Conservation (phyloP, 2,888 invertebrate genomes). For the Epistrophe grossulariae region DNA sequence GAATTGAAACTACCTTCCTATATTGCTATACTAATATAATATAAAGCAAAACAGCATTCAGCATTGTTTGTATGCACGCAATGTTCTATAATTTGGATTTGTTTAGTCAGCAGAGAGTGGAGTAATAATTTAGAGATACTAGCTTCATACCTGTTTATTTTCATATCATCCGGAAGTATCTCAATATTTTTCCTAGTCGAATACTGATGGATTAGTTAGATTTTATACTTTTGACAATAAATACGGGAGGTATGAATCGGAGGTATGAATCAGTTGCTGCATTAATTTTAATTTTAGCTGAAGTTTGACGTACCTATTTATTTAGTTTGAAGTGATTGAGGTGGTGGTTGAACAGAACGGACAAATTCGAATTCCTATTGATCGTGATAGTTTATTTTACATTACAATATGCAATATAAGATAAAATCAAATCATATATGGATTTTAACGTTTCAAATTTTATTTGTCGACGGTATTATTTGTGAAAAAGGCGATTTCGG, state of each 20-base stretch:
- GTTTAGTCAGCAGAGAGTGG: conserved; percentile 19
- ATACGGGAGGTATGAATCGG: conserved; percentile 14
- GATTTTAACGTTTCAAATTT: conserved; percentile 27
- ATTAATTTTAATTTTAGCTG: conserved; percentile 1
- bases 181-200: conserved; percentile 40
- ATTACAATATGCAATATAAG: not conserved
- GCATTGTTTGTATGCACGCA: conserved; percentile 25
- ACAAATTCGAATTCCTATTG: not conserved
- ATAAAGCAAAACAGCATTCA: not conserved
- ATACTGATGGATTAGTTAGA: conserved; percentile 68
- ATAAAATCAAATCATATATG: conserved; percentile 26
- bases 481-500: conserved; percentile 71
- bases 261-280: not conserved
- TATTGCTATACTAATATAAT: not conserved
- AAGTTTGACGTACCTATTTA: not conserved
- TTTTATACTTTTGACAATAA: conserved; percentile 57
- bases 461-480: conserved; percentile 24
- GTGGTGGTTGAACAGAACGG: not conserved
- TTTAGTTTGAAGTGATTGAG: conserved; percentile 3
- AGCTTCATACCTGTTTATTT: conserved; percentile 24
- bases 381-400: not conserved
- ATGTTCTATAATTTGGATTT: conserved; percentile 23
- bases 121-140: not conserved
- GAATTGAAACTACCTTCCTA: not conserved
- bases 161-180: conserved; percentile 70